Evolutionary conservation across 1,140 invertebrate species (phyloP).

Genomic region (Hyles euphorbiae): DNA sequence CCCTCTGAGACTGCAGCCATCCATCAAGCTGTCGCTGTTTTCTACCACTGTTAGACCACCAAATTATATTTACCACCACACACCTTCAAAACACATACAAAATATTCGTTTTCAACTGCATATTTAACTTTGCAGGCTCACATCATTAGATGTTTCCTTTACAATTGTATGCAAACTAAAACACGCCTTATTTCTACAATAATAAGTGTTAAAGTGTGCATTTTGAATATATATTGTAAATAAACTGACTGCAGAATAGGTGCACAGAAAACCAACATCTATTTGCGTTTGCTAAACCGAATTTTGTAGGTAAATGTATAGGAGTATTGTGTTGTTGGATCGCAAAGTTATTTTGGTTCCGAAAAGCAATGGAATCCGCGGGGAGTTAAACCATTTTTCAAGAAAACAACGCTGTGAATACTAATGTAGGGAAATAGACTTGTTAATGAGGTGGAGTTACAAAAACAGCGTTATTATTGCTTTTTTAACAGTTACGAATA

Average conservation of each 20-base stretch:
- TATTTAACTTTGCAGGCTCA: conserved; percentile 15
- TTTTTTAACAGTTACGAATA: neutral
- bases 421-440: conserved; percentile 22
- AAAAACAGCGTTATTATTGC: neutral
- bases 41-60: conserved; percentile 3
- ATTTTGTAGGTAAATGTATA: neutral
- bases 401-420: conserved; percentile 36
- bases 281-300: conserved; percentile 3
- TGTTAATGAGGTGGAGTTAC: conserved; percentile 13
- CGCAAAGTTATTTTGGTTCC: conserved; percentile 18
- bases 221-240: neutral
- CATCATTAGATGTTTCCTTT: conserved; percentile 18
- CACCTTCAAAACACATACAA: neutral
- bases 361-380: conserved; percentile 29
- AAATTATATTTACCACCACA: conserved; percentile 15
- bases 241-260: conserved; percentile 1
- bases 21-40: conserved; percentile 22
- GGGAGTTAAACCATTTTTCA: conserved; percentile 44
- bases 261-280: neutral
- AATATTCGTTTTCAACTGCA: conserved; percentile 7
- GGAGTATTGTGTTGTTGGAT: neutral
- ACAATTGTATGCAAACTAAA: conserved; percentile 8
- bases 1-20: conserved; percentile 19
- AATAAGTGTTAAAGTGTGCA: neutral
- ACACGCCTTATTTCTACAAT: conserved; percentile 2